Base-by-base conservation (phyloP, 2,797 vertebrate species). In the Pseudochirops corinnae region DNA sequence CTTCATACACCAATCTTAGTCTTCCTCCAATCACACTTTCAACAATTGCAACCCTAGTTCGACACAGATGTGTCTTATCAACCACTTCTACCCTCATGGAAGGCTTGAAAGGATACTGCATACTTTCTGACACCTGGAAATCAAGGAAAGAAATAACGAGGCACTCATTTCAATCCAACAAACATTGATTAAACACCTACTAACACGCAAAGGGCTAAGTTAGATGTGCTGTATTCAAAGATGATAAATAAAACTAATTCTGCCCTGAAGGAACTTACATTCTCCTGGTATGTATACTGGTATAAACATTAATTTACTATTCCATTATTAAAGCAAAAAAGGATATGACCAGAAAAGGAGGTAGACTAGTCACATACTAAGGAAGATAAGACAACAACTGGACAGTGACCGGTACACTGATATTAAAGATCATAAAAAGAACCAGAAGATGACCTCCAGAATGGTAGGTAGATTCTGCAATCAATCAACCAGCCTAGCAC, bases 71-170 rank as follows among this genome's bases (percentile, higher is more conserved):
- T 0, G 99, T 99, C 98, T 99, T 99, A 98, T 99, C 99, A 96
- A 99, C 99, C 95, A 99, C 99, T 98, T 99, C 99, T 16, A 99
- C 99, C 97, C 99, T 99, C 99, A 99, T 99, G 97, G 99, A 99
- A 97, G 99, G 99, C 98, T 99, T 99, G 98, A 99, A 99, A 0
- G 99, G 99, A 97, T 99, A 99, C 98, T 99, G 99, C 99, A 99
- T 99, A 97, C 99, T 99, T 98, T 99, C 99, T 7, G 99, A 99
- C 95, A 99, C 99, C 99, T 99, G 74, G 5, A 92, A 97, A 97
- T 52, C 96, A 98, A 93, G 98, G 67, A 90, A 95, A 39, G 97
- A 82, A 94, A 94, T 91, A 92, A 33, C 90, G 67, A 28, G 26
- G 39, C 39, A 46, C 6, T 82, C 21, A 46, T 24, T 46, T 82